These are phyloP conservation scores for Nomada fucata DNA, from an alignment of 2,888 invertebrate genomes.

Conservation along the genomic window DNA sequence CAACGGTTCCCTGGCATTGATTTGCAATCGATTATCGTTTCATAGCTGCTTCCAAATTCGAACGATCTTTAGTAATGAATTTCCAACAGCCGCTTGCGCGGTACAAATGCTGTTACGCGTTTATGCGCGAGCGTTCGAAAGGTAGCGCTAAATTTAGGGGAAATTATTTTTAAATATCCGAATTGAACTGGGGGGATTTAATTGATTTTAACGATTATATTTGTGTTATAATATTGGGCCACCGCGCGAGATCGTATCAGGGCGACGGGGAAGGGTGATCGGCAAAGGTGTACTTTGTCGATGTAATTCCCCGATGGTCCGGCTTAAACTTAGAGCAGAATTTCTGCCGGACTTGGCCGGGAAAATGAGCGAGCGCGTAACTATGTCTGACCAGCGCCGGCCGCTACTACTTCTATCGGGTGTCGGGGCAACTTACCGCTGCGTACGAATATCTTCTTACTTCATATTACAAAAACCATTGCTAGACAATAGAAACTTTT, in stretches of 20 bases:
- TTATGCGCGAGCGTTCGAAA: too few species aligned
- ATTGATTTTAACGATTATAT: slow-evolving; percentile 36
- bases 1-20: background rate
- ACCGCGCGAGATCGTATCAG: slow-evolving; percentile 10
- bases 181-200: slow-evolving; percentile 11
- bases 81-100: too few species aligned
- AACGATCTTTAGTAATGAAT: too few species aligned
- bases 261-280: slow-evolving; percentile 17
- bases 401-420: background rate
- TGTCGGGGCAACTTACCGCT: too few species aligned
- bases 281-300: slow-evolving; percentile 4
- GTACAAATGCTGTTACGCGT: too few species aligned
- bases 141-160: too few species aligned
- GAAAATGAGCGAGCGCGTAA: background rate
- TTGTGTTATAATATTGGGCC: background rate
- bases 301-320: slow-evolving; percentile 34
- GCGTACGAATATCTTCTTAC: background rate
- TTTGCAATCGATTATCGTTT: background rate
- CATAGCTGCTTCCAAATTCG: background rate
- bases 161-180: slow-evolving; percentile 2
- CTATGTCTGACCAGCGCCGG: slow-evolving; percentile 13
- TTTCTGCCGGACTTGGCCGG: slow-evolving; percentile 9
- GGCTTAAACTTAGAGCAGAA: slow-evolving; percentile 37
- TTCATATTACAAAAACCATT: background rate
- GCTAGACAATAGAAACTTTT: background rate